phyloP scores from a whole-genome alignment of 2,888 invertebrate genomes.

The Sarcophaga carnaria region DNA sequence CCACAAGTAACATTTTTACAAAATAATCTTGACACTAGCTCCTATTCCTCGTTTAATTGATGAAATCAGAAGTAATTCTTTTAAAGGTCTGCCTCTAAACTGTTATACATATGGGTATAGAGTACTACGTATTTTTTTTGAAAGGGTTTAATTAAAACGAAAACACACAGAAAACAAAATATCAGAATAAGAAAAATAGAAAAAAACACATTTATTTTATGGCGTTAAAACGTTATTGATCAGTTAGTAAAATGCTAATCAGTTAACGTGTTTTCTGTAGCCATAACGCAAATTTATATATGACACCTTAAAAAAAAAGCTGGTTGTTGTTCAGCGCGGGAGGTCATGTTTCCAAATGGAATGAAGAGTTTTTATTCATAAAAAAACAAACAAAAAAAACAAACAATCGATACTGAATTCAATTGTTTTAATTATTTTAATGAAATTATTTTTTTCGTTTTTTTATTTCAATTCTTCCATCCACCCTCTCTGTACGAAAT shows the following conservation, averaged over 20 bases:
- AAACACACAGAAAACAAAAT: neutral
- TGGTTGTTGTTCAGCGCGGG: neutral
- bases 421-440: neutral
- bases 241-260: conserved; percentile 65
- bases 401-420: neutral
- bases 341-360: neutral
- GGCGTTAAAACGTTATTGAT: conserved; percentile 62
- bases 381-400: no score
- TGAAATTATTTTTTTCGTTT: neutral
- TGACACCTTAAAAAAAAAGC: neutral
- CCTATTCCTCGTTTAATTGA: no score
- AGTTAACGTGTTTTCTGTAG: conserved; percentile 50
- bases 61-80: no score
- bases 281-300: neutral
- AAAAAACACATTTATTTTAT: neutral
- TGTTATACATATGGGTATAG: no score
- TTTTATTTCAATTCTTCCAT: neutral
- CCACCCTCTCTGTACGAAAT: neutral
- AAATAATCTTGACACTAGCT: no score
- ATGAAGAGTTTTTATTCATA: neutral
- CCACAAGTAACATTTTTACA: no score
- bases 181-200: neutral
- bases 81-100: no score
- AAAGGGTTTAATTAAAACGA: no score
- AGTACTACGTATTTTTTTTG: no score